Base-by-base conservation (phyloP, 2,113 vertebrate species). In the Trematocara unimaculatum region DNA sequence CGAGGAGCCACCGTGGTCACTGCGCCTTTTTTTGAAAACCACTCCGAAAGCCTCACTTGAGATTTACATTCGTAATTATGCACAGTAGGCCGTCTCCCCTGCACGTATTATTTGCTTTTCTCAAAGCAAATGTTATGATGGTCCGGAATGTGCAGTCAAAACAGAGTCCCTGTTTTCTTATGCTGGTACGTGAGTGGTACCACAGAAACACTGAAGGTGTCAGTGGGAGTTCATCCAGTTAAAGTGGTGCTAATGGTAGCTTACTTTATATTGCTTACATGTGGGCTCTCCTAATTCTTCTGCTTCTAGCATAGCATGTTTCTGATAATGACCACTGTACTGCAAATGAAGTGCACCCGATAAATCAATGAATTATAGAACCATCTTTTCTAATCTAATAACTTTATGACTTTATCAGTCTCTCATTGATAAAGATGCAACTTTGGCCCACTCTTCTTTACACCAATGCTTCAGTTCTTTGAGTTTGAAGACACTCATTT, bases 71-170 rank as follows among this genome's bases (percentile, higher is more conserved):
- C 17, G 62, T 84, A 29, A 90, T 83, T 23, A 58, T 31, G 42
- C 54, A 51, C 80, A 29, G 47, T 33, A 3, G 9, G 58, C 82
- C 7, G 53, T 78, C 67, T 72, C 38, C 67, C 26, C 14, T 47
- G 54, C 29, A 45, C 29, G 26, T 82, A 26, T 67, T 54, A 58
- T 82, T 77, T 85, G 40, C 55, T 38, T 83, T 88, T 87, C 85
- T 91, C 72, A 87, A 62, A 90, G 87, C 40, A 79, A 87, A 91
- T 88, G 91, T 92, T 89, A 86, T 91, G 84, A 82, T 74, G 85
- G 88, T 87, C 81, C 8, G 38, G 82, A 91, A 82, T 82, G 77
- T 85, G 56, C 81, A 83, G 81, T 90, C 87, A 83, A 88, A 91
- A 89, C 90, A 90, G 42, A 58, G 60, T 7, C n/a, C 51, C 35